A percentile compares a stretch with the other conserved stretches of the same genome.
Conservation (phyloP, 64 coral and sea anemone species). For the Anthopleura sola region DNA sequence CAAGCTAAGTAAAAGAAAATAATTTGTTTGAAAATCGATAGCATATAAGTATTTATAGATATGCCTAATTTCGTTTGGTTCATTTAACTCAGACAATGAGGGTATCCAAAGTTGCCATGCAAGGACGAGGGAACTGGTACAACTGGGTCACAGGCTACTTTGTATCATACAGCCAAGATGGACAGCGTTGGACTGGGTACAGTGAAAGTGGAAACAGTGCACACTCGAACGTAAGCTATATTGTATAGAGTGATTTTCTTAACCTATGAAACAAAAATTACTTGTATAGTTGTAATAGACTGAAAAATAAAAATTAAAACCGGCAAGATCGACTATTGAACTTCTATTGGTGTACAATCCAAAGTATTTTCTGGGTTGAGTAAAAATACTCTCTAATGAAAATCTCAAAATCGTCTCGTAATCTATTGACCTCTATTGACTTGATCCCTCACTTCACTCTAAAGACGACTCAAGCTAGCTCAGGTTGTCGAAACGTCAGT, state of each 20-base stretch:
- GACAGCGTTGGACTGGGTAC: conserved; percentile 44
- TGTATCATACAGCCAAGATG: conserved; percentile 44
- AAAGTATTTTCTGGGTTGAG: too few species aligned
- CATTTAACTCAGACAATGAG: neutral
- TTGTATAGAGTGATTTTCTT: too few species aligned
- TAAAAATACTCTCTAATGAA: too few species aligned
- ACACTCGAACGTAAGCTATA: conserved; percentile 34
- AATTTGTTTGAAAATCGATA: neutral
- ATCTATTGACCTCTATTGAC: too few species aligned
- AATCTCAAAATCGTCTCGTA: too few species aligned
- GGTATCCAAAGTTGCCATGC: conserved; percentile 10
- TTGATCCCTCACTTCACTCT: too few species aligned
- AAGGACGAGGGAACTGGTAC: conserved; percentile 45
- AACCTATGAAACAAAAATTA: neutral
- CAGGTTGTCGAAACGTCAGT: too few species aligned
- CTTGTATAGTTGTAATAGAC: neutral
- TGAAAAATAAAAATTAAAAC: neutral
- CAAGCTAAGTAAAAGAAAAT: neutral
- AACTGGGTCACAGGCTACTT: conserved; percentile 42
- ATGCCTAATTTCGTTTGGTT: too few species aligned
- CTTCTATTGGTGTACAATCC: too few species aligned
- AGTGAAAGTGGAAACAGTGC: conserved; percentile 39
- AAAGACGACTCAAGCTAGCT: too few species aligned
- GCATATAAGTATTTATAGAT: too few species aligned
- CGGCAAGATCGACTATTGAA: too few species aligned